These are phyloP conservation scores for Phaethornis superciliosus DNA, from an alignment of 2,113 vertebrate genomes.

Conservation along the genomic window DNA sequence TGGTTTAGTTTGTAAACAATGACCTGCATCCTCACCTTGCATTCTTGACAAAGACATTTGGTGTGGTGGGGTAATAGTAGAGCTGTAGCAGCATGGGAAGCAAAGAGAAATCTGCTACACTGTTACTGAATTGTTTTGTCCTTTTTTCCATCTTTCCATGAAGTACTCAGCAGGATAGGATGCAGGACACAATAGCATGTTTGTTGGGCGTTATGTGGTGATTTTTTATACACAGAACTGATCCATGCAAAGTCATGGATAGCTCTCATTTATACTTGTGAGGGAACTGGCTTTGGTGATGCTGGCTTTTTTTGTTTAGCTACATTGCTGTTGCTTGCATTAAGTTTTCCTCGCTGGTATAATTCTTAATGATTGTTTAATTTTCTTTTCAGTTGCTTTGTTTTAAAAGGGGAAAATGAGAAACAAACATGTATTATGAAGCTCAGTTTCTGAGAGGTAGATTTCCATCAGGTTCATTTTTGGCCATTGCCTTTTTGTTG, in stretches of 20 bases:
- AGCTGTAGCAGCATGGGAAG: not conserved
- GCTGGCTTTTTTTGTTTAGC: not conserved
- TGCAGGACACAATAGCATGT: accelerated
- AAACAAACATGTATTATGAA: not conserved
- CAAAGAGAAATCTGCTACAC: not conserved
- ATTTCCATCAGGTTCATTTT: not conserved
- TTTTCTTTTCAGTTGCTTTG: not conserved
- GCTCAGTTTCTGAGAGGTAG: not conserved
- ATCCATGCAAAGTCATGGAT: not conserved
- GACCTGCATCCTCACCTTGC: not conserved
- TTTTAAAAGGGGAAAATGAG: not conserved
- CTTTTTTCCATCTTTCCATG: not conserved
- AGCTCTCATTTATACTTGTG: not conserved
- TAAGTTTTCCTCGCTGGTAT: not conserved
- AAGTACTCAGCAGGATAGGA: not conserved
- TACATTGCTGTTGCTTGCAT: not conserved
- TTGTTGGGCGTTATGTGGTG: not conserved
- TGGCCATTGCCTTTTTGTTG: slow-evolving; percentile 11
- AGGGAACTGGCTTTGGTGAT: not conserved
- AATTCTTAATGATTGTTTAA: not conserved
- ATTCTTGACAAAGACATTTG: not conserved
- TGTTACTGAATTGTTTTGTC: not conserved
- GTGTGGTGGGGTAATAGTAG: not conserved
- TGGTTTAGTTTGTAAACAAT: not conserved
- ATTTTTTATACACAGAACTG: not conserved